Evolutionary conservation across 2,888 invertebrate genomes (phyloP), one percentile per base, ranked within the genome.

Genomic region (Cantharis flavilabris): DNA sequence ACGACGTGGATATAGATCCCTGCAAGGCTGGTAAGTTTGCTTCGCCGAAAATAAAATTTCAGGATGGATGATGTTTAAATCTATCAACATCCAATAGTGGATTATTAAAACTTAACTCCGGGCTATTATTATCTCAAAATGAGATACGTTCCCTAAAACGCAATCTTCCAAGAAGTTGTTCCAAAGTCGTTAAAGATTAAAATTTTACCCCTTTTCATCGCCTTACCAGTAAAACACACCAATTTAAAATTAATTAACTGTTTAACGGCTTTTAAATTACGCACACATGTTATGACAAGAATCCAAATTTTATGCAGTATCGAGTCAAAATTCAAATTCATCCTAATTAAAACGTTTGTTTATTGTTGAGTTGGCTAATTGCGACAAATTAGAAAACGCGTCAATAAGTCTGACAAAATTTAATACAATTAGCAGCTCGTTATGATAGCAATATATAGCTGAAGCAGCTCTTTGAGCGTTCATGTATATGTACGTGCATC

Each of bases 11-110:
- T 86, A 89, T 95, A 90, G 96, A 96, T 89, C 94, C 96, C 75
- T 96, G 96, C 89, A 96, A 96, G 91, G 94, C 96, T 87, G 94
- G 96, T 96, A 89, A 92, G 93, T 89, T n/a, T n/a, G 49, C 2
- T 7, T 11, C 13, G 4, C 49, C 49, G 5, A 49, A 49, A 49
- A 49, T 49, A 49, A n/a, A 1, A n/a, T 49, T 13, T 13, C 13
- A 4, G 7, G 49, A 49, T 1, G n/a, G n/a, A n/a, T 49, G 49
- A 0, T 49, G 0, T 49, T n/a, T 9, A n/a, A 49, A 49, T 49
- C 49, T 49, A n/a, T 49, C 49, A 49, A 3, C 49, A 49, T 49
- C 49, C 49, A 49, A 49, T 49, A 49, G n/a, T 2, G 7, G 5
- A 49, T 49, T 49, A 49, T 49, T 49, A 49, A 49, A 49, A 49